phyloP scores from a whole-genome alignment of 2,797 vertebrate genomes.

The Poecile montanus region DNA sequence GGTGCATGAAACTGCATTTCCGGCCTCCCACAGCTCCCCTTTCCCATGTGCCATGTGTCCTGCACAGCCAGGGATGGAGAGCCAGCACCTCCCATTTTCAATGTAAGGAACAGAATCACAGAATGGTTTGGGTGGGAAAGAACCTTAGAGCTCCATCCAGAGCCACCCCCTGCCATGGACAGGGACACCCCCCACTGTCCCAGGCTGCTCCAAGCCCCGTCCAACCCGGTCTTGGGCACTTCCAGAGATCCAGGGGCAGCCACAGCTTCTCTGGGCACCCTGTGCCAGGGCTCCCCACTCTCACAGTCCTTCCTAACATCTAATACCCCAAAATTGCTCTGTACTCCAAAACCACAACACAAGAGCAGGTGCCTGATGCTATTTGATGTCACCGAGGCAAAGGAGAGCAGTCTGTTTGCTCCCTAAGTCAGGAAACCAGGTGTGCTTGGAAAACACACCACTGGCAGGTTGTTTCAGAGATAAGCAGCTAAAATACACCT shows the following conservation, averaged over 20 bases:
- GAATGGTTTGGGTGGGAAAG: no score
- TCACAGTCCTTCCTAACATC: background rate
- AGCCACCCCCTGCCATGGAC: background rate
- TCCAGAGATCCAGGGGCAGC: background rate
- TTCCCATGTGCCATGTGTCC: rapidly evolving
- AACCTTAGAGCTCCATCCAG: background rate
- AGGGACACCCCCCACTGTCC: background rate
- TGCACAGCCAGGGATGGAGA: background rate
- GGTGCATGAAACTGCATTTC: background rate
- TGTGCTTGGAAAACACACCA: background rate
- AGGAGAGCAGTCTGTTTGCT: background rate
- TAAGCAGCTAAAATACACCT: background rate
- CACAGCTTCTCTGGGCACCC: background rate
- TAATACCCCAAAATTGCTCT: background rate
- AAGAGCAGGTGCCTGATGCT: background rate
- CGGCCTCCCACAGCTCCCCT: background rate
- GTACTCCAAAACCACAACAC: background rate
- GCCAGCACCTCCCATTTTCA: background rate
- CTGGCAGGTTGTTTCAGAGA: rapidly evolving
- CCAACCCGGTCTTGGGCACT: background rate
- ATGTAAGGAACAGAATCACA: background rate
- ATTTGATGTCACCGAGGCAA: rapidly evolving
- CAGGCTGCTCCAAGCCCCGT: background rate
- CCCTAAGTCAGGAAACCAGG: background rate
- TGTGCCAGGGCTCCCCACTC: background rate